Evolutionary conservation across 2,797 vertebrate species (phyloP).

Genomic region (Anabas testudineus): DNA sequence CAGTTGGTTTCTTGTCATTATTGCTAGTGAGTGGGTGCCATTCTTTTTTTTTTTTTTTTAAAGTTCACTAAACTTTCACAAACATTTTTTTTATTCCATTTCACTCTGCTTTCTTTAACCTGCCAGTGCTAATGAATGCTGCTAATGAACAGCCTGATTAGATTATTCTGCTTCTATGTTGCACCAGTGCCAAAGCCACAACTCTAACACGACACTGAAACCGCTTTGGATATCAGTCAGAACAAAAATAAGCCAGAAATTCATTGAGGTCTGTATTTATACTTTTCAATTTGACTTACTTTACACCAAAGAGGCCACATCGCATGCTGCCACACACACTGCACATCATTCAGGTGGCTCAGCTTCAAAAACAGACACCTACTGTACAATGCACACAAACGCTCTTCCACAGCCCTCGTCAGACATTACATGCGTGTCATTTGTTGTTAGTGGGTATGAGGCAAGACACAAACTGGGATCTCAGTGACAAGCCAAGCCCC

Average conservation of each 20-base stretch:
- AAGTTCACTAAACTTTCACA: too few species aligned
- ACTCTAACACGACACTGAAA: not conserved
- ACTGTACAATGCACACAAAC: constrained; percentile 4
- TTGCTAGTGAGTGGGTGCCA: too few species aligned
- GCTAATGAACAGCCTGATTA: not conserved
- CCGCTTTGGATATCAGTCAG: too few species aligned
- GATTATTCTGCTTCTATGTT: not conserved
- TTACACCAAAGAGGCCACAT: constrained; percentile 29
- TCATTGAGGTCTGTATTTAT: too few species aligned
- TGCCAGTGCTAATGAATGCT: too few species aligned
- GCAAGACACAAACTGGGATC: constrained; percentile 33
- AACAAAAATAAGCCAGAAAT: not conserved
- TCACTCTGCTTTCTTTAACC: not conserved
- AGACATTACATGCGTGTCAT: constrained; percentile 28
- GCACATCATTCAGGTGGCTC: constrained; percentile 42
- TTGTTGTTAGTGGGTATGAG: constrained; percentile 26
- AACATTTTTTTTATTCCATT: too few species aligned
- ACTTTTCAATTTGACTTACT: constrained; percentile 29
- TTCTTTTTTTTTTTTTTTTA: too few species aligned
- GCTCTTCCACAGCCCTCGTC: not conserved
- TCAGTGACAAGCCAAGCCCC: constrained; percentile 50
- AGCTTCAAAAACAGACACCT: constrained; percentile 9
- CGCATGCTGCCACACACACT: constrained; percentile 43
- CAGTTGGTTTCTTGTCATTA: too few species aligned
- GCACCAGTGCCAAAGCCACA: not conserved